These are phyloP conservation scores for Scolanthus callimorphus DNA, from an alignment of 92 coral and sea anemone species.

Conservation along the genomic window DNA sequence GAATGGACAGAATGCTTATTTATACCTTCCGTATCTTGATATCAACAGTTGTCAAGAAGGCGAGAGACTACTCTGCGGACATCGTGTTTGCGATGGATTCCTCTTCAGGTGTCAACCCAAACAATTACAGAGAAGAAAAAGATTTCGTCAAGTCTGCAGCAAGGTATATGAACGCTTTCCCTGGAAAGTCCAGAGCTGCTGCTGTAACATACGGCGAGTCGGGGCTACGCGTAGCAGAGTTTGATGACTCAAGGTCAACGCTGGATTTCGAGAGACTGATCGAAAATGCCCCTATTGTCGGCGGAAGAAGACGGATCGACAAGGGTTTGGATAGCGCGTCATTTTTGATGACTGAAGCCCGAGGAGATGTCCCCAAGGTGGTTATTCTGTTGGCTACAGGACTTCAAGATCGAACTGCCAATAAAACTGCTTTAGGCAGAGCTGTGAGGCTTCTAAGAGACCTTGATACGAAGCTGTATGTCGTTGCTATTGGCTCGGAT, in stretches of 20 bases:
- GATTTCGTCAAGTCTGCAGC: conserved; percentile 48
- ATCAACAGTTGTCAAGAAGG: conserved; percentile 4
- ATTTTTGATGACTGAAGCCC: conserved; percentile 12
- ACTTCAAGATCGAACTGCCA: conserved; percentile 14
- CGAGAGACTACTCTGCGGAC: conserved; percentile 32
- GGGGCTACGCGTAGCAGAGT: conserved; percentile 21
- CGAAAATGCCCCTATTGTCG: conserved; percentile 46
- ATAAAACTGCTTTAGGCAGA: conserved; percentile 8
- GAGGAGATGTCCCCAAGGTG: conserved; percentile 47
- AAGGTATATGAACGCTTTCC: conserved; percentile 33
- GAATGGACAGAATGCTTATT: too few species aligned
- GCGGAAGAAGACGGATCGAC: conserved; percentile 47
- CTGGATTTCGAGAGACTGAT: conserved; percentile 31
- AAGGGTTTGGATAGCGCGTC: conserved; percentile 46
- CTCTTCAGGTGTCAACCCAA: conserved; percentile 38
- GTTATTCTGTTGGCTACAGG: conserved; percentile 55
- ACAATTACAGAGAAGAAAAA: conserved; percentile 40
- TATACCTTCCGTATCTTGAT: too few species aligned
- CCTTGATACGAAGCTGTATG: conserved; percentile 33
- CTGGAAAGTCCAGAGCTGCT: conserved; percentile 62
- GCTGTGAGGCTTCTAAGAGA: conserved; percentile 24
- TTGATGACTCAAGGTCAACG: conserved; percentile 21
- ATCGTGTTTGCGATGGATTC: conserved; percentile 65
- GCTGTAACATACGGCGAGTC: conserved; percentile 43
- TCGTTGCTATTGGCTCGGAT: conserved; percentile 43